Base-by-base conservation (phyloP, 1,140 invertebrate genomes). In the Neodiprion fabricii region DNA sequence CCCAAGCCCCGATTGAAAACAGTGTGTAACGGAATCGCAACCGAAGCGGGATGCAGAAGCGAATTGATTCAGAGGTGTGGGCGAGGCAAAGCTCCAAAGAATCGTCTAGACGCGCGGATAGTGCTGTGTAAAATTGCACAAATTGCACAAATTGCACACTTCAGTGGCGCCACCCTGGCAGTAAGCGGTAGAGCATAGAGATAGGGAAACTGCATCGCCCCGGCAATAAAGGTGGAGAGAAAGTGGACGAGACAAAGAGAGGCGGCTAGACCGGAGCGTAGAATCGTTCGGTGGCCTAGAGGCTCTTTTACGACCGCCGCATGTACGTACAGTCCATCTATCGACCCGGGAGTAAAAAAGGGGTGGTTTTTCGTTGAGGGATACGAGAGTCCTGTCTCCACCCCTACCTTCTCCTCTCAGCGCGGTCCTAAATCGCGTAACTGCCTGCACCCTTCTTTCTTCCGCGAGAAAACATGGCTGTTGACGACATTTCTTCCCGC, bases 151-250 rank as follows among this genome's bases (percentile, higher is more conserved):
- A 40, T 40, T 40, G 28, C 28, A 40, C 2, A 74, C 78, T 71
- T 70, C 76, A 67, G 83, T 86, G 83, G 85, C 85, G 85, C 84
- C 86, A 84, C 79, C 84, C 80, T 77, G 81, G 80, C 83, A 83
- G 78, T 72, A 82, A 84, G 79, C 81, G 85, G 82, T 79, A 77
- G 79, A 83, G 80, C 73, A 79, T 78, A 71, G 83, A 83, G 79
- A 77, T 77, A 11, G 11, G 53, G 53, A 61, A 17, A 61, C 53
- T 11, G 11, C n/a, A 61, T 48, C 47, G 53, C 70, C 4, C 10
- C 10, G 11, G 28, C 28, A 40, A 40, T 40, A 2, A 5, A 40
- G 28, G 28, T 40, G 28, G 28, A 40, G 28, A 40, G 28, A 40
- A 40, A 40, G 28, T 40, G 28, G 28, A 11, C 3, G 53, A 12